Percentiles rank a stretch among this genome's conserved stretches.
phyloP scores from a whole-genome alignment of 1,140 invertebrate species.

The Apolygus lucorum region DNA sequence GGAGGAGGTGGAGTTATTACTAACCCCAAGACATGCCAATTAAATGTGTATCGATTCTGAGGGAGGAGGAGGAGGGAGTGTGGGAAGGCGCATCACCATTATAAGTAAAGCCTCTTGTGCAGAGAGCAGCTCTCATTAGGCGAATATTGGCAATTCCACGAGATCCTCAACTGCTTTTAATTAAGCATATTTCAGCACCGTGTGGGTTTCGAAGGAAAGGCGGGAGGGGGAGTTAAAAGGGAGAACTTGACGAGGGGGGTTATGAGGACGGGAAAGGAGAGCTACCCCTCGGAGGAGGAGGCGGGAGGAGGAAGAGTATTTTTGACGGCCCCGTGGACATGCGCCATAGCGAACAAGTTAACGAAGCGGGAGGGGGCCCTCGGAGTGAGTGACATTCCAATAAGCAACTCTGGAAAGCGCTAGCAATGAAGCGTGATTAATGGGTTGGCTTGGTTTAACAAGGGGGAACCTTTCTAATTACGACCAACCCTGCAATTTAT shows the following conservation, averaged over 20 bases:
- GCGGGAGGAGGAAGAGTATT: conserved; percentile 7
- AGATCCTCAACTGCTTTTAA: conserved; percentile 25
- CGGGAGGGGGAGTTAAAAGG: no score
- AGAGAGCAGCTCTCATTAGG: conserved; percentile 22
- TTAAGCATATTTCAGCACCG: conserved; percentile 26
- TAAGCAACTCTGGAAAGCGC: conserved; percentile 28
- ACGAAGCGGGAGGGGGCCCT: conserved; percentile 4
- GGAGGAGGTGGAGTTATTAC: conserved; percentile 21
- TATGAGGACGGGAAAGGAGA: background rate
- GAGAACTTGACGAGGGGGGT: no score
- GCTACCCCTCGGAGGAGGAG: background rate
- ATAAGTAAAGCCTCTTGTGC: conserved; percentile 18
- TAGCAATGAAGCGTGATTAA: conserved; percentile 30
- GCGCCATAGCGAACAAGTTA: conserved; percentile 13
- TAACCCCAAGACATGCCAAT: conserved; percentile 23
- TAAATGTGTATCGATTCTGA: conserved; percentile 27
- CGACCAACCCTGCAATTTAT: conserved; percentile 28
- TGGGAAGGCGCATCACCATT: conserved; percentile 14
- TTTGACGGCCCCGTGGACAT: conserved; percentile 14
- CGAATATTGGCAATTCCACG: conserved; percentile 20
- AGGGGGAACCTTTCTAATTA: conserved; percentile 30
- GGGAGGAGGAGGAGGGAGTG: background rate
- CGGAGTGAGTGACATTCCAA: conserved; percentile 27
- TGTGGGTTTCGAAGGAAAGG: no score
- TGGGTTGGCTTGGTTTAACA: conserved; percentile 28